These are phyloP conservation scores for Chrysaora quinquecirrha DNA, from an alignment of 30 jellyfish, hydroid and myxozoan species.

Conservation along the genomic window DNA sequence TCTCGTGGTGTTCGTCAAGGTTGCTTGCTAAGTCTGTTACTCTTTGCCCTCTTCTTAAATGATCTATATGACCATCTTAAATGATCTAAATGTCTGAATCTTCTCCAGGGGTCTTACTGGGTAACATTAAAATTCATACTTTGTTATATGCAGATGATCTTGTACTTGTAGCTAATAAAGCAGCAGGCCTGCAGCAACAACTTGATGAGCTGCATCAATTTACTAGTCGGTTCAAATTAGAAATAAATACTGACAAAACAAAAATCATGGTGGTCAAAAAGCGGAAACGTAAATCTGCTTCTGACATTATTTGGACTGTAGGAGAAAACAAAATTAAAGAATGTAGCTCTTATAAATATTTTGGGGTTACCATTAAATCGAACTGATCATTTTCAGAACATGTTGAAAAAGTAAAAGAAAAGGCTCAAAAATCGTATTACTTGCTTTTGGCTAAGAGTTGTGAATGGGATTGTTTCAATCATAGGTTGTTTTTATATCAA, in stretches of 20 bases:
- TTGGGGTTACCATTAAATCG: constrained; percentile 15
- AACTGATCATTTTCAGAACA: constrained; percentile 9
- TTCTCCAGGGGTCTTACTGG: no score
- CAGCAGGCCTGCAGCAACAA: not conserved
- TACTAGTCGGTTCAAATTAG: not conserved
- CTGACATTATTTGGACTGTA: not conserved
- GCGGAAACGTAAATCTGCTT: not conserved
- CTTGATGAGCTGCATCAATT: not conserved
- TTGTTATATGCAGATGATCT: no score
- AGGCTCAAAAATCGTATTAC: constrained; percentile 15
- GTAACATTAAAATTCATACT: no score
- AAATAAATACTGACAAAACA: not conserved
- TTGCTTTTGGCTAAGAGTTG: constrained; percentile 3
- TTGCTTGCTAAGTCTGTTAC: no score
- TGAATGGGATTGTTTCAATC: constrained; percentile 17
- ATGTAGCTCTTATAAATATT: constrained; percentile 10
- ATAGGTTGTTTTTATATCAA: not conserved
- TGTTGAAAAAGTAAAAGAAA: not conserved
- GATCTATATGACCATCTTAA: no score
- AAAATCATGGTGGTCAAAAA: not conserved
- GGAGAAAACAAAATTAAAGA: constrained; percentile 11
- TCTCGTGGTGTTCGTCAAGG: no score
- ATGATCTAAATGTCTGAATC: no score
- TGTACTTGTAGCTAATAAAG: no score
- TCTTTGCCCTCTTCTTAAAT: no score